Conservation (phyloP, 2,113 vertebrate genomes). For the Ammospiza caudacuta region DNA sequence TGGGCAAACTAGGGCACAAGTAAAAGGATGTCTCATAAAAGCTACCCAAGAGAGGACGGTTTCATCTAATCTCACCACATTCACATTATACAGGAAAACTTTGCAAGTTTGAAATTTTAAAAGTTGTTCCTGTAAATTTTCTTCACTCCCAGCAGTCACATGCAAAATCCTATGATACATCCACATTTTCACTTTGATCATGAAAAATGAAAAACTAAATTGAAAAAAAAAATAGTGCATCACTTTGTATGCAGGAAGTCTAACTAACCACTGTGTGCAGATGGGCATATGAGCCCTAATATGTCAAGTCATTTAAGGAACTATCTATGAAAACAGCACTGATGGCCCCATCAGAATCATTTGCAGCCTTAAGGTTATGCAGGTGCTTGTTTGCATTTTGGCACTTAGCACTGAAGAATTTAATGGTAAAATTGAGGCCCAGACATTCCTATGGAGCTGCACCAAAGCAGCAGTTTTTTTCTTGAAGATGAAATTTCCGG, state of each 20-base stretch:
- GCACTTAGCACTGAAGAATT: background rate
- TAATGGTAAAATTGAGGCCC: background rate
- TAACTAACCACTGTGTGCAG: background rate
- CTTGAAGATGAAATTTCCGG: background rate
- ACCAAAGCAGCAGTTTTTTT: background rate
- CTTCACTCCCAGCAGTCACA: background rate
- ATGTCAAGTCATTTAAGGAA: background rate
- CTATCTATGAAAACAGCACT: background rate
- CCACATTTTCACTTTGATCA: background rate
- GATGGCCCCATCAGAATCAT: background rate
- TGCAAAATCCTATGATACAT: background rate
- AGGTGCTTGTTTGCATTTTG: background rate
- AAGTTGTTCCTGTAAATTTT: background rate
- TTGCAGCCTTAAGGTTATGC: background rate
- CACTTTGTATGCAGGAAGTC: background rate
- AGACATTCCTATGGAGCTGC: background rate
- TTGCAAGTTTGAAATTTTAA: background rate
- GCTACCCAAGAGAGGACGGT: background rate
- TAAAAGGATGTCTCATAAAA: background rate
- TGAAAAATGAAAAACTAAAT: background rate
- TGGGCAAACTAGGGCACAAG: background rate
- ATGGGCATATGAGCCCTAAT: background rate
- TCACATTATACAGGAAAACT: background rate
- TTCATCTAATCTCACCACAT: background rate
- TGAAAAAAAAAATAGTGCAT: background rate